phyloP scores from a whole-genome alignment of 1,140 invertebrate species.

The Palaemon carinicauda region DNA sequence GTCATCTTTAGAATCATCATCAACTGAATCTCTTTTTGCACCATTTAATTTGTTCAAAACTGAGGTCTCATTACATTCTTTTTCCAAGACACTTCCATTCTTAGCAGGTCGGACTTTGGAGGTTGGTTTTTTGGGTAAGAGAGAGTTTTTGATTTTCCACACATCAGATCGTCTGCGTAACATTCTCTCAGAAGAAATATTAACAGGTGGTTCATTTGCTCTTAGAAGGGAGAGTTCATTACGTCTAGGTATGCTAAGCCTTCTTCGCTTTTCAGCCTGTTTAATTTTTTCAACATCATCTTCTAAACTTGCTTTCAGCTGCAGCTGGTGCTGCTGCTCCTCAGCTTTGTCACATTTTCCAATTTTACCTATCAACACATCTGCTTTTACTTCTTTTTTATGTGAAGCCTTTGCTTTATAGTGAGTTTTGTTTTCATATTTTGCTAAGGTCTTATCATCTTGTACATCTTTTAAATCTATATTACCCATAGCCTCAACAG shows the following conservation, averaged over 20 bases:
- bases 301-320: too few relatives aligned
- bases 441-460: not conserved
- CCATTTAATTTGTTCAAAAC: too few relatives aligned
- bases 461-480: not conserved
- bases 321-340: too few relatives aligned
- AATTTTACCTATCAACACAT: too few relatives aligned
- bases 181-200: not conserved
- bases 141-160: not conserved
- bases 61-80: too few relatives aligned
- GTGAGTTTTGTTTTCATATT: not conserved
- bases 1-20: too few relatives aligned
- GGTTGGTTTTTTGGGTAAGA: not conserved
- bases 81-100: too few relatives aligned
- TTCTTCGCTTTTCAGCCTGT: not conserved
- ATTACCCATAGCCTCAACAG: not conserved
- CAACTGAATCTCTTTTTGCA: too few relatives aligned
- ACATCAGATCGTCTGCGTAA: constrained; percentile 11
- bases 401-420: not conserved
- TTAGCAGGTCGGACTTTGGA: too few relatives aligned
- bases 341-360: too few relatives aligned
- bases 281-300: too few relatives aligned
- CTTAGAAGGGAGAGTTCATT: not conserved
- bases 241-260: not conserved
- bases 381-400: not conserved
- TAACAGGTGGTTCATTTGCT: not conserved